A percentile compares a stretch with the other conserved stretches of the same genome.
phyloP scores from a whole-genome alignment of 1,140 invertebrate genomes.

The Tyrophagus putrescentiae region DNA sequence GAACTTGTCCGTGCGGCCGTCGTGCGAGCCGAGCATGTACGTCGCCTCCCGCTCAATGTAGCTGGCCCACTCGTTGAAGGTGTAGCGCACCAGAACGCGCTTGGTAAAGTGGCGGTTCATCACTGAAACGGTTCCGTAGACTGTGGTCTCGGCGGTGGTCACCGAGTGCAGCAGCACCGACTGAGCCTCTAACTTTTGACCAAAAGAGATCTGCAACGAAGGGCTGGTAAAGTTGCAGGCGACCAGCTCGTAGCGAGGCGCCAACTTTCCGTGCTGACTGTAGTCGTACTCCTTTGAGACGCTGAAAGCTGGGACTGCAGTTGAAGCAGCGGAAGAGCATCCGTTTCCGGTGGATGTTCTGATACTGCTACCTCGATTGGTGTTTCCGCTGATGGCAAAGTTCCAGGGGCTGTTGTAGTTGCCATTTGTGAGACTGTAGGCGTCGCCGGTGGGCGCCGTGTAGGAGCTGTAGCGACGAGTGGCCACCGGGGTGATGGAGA shows the following conservation, averaged over 20 bases:
- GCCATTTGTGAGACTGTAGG: not conserved
- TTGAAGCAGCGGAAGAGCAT: no score
- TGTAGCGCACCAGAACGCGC: constrained; percentile 67
- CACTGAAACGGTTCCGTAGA: constrained; percentile 25
- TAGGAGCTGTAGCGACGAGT: constrained; percentile 4
- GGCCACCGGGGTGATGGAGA: constrained; percentile 58
- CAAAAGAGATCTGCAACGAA: constrained; percentile 21
- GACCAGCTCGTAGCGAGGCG: constrained; percentile 5
- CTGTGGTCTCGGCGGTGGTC: constrained; percentile 25
- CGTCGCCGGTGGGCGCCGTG: not conserved
- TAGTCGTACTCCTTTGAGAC: constrained; percentile 9
- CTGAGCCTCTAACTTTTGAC: not conserved
- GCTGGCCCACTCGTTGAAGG: constrained; percentile 64
- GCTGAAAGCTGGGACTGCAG: no score
- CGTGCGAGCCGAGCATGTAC: constrained; percentile 72
- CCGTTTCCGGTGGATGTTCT: not conserved
- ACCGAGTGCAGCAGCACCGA: constrained; percentile 24
- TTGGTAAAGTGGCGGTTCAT: constrained; percentile 75
- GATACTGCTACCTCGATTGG: not conserved
- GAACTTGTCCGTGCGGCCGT: constrained; percentile 66
- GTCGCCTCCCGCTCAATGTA: constrained; percentile 56
- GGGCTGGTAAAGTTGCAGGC: constrained; percentile 14
- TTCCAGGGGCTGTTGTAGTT: constrained; percentile 4
- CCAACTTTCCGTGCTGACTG: not conserved
- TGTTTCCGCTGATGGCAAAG: not conserved